Evolutionary conservation across 2,113 vertebrate genomes (phyloP).

Genomic region (Uropsilus gracilis): DNA sequence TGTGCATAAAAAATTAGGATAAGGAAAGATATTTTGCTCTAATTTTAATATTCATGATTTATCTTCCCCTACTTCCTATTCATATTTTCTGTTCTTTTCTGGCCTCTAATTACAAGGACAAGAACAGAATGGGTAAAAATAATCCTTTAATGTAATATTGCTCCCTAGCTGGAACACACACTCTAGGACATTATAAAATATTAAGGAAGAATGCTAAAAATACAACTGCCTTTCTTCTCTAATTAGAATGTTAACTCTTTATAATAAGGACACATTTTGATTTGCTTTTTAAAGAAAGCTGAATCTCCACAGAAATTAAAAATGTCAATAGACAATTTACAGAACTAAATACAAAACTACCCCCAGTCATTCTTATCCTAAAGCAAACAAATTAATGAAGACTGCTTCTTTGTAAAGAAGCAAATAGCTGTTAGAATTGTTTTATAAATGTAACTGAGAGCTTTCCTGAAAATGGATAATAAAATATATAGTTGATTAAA

Average conservation of each 20-base stretch:
- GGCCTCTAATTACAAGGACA: background rate
- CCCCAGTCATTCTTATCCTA: background rate
- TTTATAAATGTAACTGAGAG: background rate
- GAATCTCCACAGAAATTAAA: constrained; percentile 1
- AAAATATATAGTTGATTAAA: background rate
- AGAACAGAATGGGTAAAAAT: background rate
- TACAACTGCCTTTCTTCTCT: background rate
- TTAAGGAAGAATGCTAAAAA: constrained; percentile 4
- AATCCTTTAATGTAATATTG: background rate
- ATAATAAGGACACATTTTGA: background rate
- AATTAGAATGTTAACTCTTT: background rate
- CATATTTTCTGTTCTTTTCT: background rate
- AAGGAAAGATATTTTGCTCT: background rate
- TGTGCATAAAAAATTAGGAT: background rate
- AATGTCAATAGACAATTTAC: background rate
- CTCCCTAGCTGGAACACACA: background rate
- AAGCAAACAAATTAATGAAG: background rate
- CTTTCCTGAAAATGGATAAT: background rate
- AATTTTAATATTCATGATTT: background rate
- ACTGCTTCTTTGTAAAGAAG: background rate
- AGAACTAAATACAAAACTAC: background rate
- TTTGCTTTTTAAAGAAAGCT: background rate
- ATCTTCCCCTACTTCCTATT: background rate
- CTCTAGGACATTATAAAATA: background rate
- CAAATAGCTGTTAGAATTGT: background rate